Percentiles rank a stretch among this genome's conserved stretches.
phyloP scores from a whole-genome alignment of 2,888 invertebrate species.

The Apotomis capreana region DNA sequence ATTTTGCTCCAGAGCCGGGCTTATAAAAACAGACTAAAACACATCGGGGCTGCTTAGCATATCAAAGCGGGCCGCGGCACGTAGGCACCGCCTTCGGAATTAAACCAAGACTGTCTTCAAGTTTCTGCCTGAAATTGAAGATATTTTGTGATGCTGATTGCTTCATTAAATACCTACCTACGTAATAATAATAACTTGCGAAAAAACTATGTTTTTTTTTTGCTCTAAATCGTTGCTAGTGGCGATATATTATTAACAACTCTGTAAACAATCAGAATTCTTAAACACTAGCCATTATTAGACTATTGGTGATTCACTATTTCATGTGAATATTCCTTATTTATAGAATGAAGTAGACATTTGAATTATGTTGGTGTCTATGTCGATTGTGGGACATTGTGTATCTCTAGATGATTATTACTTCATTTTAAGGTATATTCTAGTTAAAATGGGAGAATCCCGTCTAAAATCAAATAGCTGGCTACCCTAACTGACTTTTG shows the following conservation, averaged over 20 bases:
- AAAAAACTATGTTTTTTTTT: too few species aligned
- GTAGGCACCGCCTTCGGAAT: constrained; percentile 19
- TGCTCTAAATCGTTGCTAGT: too few species aligned
- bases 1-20: constrained; percentile 23
- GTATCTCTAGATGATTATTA: too few species aligned
- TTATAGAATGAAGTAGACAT: too few species aligned
- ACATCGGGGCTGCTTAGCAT: constrained; percentile 37
- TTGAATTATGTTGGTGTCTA: too few species aligned
- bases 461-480: neutral
- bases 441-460: neutral
- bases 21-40: constrained; percentile 37
- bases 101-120: constrained; percentile 19
- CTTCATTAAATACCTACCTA: neutral
- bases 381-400: too few species aligned
- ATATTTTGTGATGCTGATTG: neutral
- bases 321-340: too few species aligned
- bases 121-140: neutral
- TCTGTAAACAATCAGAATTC: too few species aligned
- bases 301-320: too few species aligned
- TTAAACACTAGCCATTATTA: too few species aligned
- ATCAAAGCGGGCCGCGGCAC: constrained; percentile 29
- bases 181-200: too few species aligned
- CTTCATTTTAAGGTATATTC: neutral
- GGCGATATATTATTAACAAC: too few species aligned
- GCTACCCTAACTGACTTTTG: constrained; percentile 5